Conservation (phyloP, 2,888 invertebrate species). For the Euphydryas editha region DNA sequence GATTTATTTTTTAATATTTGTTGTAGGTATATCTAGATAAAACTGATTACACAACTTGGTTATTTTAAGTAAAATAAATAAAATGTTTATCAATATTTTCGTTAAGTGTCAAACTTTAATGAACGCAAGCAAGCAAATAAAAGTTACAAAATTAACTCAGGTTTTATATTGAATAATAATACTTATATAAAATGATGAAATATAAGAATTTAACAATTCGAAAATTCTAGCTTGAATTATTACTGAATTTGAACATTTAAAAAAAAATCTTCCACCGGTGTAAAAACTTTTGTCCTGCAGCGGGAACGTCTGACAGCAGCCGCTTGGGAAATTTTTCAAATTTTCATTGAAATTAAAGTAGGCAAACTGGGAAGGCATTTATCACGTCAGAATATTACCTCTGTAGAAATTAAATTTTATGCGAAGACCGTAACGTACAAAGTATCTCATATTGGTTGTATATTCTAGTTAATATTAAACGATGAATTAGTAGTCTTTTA, state of each 20-base stretch:
- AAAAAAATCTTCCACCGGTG: conserved; percentile 25
- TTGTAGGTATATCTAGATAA: too few relatives aligned
- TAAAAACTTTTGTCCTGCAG: conserved; percentile 33
- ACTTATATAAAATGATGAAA: too few relatives aligned
- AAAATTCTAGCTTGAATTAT: not conserved
- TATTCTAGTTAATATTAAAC: conserved; percentile 26
- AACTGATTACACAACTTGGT: too few relatives aligned
- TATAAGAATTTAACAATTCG: not conserved
- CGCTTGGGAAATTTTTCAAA: conserved; percentile 78
- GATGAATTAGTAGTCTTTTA: conserved; percentile 14
- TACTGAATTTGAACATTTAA: not conserved
- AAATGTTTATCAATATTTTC: too few relatives aligned
- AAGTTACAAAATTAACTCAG: not conserved
- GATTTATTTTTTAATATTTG: too few relatives aligned
- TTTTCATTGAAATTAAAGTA: conserved; percentile 73
- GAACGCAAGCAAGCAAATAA: too few relatives aligned
- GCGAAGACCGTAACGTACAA: conserved; percentile 26
- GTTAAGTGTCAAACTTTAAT: too few relatives aligned
- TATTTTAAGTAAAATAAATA: too few relatives aligned
- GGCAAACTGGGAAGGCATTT: conserved; percentile 65
- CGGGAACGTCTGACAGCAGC: conserved; percentile 47
- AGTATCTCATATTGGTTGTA: conserved; percentile 25
- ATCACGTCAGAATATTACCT: conserved; percentile 57
- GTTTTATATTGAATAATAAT: not conserved
- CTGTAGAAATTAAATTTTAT: conserved; percentile 53